Percentiles rank a stretch among this genome's conserved stretches.
Evolutionary conservation across 2,888 invertebrate species (phyloP).

Genomic region (Spisula solida): DNA sequence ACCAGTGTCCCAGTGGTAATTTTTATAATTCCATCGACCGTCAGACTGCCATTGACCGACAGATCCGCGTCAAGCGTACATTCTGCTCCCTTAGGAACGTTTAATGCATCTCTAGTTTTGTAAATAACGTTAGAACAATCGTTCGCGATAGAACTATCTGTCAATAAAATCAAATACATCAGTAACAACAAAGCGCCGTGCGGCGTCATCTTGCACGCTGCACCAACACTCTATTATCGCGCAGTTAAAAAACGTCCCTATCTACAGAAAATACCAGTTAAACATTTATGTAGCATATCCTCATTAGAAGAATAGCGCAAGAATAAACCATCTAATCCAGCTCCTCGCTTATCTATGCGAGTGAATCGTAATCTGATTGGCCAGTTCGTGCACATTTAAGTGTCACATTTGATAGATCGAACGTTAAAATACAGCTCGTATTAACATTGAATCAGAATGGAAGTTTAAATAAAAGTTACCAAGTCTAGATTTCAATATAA

Average conservation of each 20-base stretch:
- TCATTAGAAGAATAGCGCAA: background rate
- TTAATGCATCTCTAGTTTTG: background rate
- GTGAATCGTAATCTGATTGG: background rate
- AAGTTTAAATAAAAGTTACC: background rate
- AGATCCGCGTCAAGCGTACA: constrained; percentile 32
- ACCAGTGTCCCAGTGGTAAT: constrained; percentile 20
- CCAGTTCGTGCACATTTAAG: background rate
- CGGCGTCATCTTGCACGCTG: constrained; percentile 25
- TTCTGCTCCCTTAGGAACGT: background rate
- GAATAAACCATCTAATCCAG: background rate
- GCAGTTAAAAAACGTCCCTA: background rate
- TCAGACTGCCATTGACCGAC: background rate
- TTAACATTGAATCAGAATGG: background rate
- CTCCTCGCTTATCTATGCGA: background rate
- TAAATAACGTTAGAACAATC: constrained; percentile 28
- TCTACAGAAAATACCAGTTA: background rate
- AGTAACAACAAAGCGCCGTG: constrained; percentile 13
- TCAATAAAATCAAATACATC: background rate
- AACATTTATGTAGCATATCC: background rate
- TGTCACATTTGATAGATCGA: background rate
- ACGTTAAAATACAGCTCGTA: background rate
- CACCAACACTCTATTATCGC: background rate
- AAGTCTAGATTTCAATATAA: background rate
- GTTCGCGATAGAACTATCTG: constrained; percentile 12
- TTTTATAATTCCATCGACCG: constrained; percentile 23